Evolutionary conservation across 2,113 vertebrate genomes (phyloP), one percentile per base, ranked within the genome.

Genomic region (Camelus bactrianus): DNA sequence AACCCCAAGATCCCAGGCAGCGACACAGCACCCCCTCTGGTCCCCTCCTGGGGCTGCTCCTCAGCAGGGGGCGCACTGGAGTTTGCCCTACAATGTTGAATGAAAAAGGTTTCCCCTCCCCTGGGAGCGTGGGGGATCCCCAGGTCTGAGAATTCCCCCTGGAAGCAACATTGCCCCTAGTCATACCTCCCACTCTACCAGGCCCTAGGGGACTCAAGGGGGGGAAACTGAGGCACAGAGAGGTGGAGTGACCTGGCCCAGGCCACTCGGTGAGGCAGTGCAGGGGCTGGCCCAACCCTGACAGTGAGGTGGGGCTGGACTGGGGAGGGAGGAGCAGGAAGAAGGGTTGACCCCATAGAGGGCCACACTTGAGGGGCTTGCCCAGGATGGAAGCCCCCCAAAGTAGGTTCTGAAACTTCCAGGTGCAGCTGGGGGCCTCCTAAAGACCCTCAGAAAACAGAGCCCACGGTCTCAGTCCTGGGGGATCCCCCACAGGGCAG

Each of bases 31-130:
- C 69, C 82, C 97, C 58, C 91, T 97, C 96, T 76, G 77, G 93
- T 83, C 96, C 96, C 97, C 96, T 97, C 95, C 91, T 89, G 89
- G 85, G 92, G 97, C 91, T 92, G 81, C 95, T 97, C 93, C 94
- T 93, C 94, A 91, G 95, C 54, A 96, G 72, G 89, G 81, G 91
- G 94, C 58, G 7, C 52, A 85, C 93, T 91, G 94, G 84, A 95
- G 90, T 83, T 94, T 96, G 93, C 96, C 94, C 93, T 96, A 89
- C 92, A 94, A 87, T 95, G 86, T 89, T 93, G 95, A 98, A 94
- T 97, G 97, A 97, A 98, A 98, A 98, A 97, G 91, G 97, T 97
- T 98, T 98, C 97, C 97, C 97, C 97, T 97, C 97, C 97, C 97
- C 92, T 97, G 89, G 97, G 93, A 96, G 94, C 89, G 86, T 54